phyloP scores from a whole-genome alignment of 2,797 vertebrate genomes.

The Astyanax mexicanus region DNA sequence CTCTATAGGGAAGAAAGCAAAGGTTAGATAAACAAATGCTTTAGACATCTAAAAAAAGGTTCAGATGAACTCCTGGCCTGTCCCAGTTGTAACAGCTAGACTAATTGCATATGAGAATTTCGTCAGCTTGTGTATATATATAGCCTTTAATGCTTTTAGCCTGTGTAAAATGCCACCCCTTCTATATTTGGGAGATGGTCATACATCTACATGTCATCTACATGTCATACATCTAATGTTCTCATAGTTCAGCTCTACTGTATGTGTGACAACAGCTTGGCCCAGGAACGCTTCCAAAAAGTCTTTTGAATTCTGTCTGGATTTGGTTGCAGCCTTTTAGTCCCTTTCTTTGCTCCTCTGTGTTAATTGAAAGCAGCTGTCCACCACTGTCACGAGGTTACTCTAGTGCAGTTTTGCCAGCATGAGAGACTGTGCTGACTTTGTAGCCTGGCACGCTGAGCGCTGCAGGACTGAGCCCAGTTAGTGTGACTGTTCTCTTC shows the following conservation, averaged over 20 bases:
- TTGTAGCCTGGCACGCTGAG: constrained; percentile 49
- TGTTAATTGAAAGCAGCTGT: constrained; percentile 84
- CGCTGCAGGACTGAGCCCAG: background rate
- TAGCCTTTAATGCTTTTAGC: background rate
- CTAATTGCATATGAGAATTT: background rate
- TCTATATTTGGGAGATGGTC: constrained; percentile 6
- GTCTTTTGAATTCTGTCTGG: constrained; percentile 52
- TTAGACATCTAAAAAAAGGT: too few relatives aligned
- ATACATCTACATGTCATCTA: too few relatives aligned
- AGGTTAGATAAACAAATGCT: too few relatives aligned
- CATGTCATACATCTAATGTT: constrained; percentile 48
- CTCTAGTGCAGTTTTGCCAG: constrained; percentile 67
- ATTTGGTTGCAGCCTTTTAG: constrained; percentile 49
- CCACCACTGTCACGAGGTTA: constrained; percentile 72
- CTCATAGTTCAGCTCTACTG: constrained; percentile 40
- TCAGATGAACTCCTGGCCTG: too few relatives aligned
- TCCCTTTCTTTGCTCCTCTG: constrained; percentile 49
- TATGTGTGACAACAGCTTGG: constrained; percentile 54
- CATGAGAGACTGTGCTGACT: constrained; percentile 43
- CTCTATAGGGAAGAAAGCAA: too few relatives aligned
- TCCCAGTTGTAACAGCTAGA: too few relatives aligned
- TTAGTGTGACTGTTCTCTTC: background rate
- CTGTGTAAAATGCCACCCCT: background rate
- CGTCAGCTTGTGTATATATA: background rate
- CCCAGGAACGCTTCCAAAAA: constrained; percentile 48